Conservation (phyloP, 2,113 vertebrate genomes). For the Apeltes quadracus region DNA sequence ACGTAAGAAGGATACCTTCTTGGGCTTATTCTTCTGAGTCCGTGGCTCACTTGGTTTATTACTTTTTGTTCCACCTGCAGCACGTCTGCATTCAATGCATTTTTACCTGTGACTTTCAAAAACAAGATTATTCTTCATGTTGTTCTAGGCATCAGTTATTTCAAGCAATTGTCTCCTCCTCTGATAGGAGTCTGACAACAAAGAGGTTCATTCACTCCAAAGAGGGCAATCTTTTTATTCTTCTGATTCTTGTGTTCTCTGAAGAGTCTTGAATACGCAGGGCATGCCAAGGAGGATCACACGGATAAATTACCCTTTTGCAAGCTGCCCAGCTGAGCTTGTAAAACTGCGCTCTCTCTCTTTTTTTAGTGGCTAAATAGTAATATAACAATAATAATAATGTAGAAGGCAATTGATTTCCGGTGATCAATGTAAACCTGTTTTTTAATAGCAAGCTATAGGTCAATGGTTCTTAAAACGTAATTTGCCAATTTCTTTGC, state of each 20-base stretch:
- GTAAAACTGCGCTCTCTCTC: background rate
- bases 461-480: too few relatives aligned
- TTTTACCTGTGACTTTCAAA: background rate
- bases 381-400: too few relatives aligned
- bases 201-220: background rate
- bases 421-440: too few relatives aligned
- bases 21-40: background rate
- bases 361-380: background rate
- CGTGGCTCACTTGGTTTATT: background rate
- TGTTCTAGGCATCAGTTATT: slow-evolving; percentile 29
- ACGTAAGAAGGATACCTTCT: background rate
- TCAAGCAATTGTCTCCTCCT: slow-evolving; percentile 18
- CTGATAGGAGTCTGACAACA: slow-evolving; percentile 11
- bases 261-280: background rate
- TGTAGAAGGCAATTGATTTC: too few relatives aligned
- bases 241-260: background rate
- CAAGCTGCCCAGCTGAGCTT: background rate
- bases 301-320: background rate
- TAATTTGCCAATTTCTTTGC: too few relatives aligned
- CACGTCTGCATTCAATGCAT: background rate
- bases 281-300: background rate
- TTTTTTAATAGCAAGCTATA: too few relatives aligned
- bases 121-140: background rate
- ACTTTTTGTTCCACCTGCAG: too few relatives aligned
- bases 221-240: background rate